Percentiles rank a stretch among this genome's conserved stretches.
phyloP scores from a whole-genome alignment of 2,888 invertebrate species.

The Hypena proboscidalis region DNA sequence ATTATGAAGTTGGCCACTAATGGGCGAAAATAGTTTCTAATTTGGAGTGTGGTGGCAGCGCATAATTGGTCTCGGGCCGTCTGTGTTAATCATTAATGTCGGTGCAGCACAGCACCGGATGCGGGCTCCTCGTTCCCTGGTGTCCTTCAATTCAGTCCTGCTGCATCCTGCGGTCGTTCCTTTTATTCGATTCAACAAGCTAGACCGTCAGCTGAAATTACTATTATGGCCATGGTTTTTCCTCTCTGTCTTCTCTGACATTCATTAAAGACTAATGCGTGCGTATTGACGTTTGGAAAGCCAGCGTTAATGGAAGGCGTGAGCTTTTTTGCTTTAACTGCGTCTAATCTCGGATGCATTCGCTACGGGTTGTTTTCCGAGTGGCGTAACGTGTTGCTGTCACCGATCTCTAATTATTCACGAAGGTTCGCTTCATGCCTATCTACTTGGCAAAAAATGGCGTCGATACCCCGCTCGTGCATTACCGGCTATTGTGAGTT shows the following conservation, averaged over 20 bases:
- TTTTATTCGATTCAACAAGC: slow-evolving; percentile 46
- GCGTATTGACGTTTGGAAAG: slow-evolving; percentile 81
- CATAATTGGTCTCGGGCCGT: slow-evolving; percentile 78
- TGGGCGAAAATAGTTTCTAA: slow-evolving; percentile 85
- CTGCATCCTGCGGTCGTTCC: slow-evolving; percentile 26
- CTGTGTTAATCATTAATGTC: slow-evolving; percentile 78
- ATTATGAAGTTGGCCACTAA: slow-evolving; percentile 84
- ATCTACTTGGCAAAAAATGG: slow-evolving; percentile 63
- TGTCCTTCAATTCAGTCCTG: slow-evolving; percentile 58
- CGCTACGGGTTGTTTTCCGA: slow-evolving; percentile 73
- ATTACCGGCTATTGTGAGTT: slow-evolving; percentile 32
- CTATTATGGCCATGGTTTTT: slow-evolving; percentile 59
- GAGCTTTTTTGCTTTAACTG: slow-evolving; percentile 72
- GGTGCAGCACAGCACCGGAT: slow-evolving; percentile 53
- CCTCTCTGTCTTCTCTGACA: slow-evolving; percentile 47
- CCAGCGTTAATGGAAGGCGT: slow-evolving; percentile 77
- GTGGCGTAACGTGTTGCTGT: slow-evolving; percentile 78
- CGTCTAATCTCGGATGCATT: slow-evolving; percentile 78
- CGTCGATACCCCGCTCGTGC: slow-evolving; percentile 41
- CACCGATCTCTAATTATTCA: slow-evolving; percentile 79
- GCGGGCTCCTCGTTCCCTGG: slow-evolving; percentile 56
- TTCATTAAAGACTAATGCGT: slow-evolving; percentile 76
- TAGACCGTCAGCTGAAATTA: slow-evolving; percentile 45
- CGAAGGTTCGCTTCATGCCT: slow-evolving; percentile 63
- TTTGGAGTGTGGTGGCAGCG: slow-evolving; percentile 74